Percentiles rank a stretch among this genome's conserved stretches.
These are phyloP conservation scores for Rhodeus uyekii DNA, from an alignment of 2,797 vertebrate genomes.

Conservation along the genomic window DNA sequence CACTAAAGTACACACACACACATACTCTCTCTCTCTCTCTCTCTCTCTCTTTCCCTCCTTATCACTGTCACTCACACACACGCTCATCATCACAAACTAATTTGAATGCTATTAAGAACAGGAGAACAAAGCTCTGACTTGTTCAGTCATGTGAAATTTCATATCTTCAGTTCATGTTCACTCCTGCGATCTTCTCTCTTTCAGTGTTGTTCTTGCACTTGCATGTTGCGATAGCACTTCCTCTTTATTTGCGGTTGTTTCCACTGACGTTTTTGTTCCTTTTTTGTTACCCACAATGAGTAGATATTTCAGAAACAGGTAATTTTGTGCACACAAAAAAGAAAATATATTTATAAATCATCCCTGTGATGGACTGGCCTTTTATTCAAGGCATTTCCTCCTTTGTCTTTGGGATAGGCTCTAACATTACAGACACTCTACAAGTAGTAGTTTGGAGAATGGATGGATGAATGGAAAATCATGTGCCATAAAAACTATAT, in stretches of 20 bases:
- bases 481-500: not conserved
- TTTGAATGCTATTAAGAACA: not conserved
- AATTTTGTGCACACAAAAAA: not conserved
- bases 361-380: not conserved
- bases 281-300: not conserved
- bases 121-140: not conserved
- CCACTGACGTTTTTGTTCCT: not conserved
- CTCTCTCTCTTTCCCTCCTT: no score
- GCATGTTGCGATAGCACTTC: conserved; percentile 1
- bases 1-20: not conserved
- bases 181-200: not conserved
- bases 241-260: not conserved
- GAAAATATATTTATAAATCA: not conserved
- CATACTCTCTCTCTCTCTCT: no score
- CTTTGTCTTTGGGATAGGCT: not conserved
- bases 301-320: not conserved
- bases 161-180: not conserved
- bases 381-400: not conserved
- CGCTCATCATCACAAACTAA: not conserved
- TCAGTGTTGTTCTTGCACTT: not conserved
- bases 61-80: not conserved
- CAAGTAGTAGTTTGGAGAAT: not conserved
- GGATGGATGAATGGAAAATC: not conserved
- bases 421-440: not conserved
- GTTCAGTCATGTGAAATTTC: not conserved